Base-by-base conservation (phyloP, 2,888 invertebrate species). In the Catocala nupta region DNA sequence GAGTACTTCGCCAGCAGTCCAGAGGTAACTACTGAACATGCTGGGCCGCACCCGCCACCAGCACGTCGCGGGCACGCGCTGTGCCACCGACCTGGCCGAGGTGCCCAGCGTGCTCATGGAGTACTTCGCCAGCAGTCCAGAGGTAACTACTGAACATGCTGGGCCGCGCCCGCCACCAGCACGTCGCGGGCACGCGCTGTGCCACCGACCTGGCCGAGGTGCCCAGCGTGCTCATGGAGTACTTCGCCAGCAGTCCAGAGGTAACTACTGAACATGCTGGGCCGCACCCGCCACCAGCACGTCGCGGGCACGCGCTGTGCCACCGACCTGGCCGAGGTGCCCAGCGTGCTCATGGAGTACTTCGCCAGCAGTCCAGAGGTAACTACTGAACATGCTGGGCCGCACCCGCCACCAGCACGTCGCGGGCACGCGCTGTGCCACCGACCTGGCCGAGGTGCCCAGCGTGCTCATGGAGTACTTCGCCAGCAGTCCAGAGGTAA, bases 381-480 rank as follows among this genome's bases (percentile, higher is more conserved):
- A 59, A 25, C 1, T 9, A 0, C 12, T 7, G 36, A 36, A 16
- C 13, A 99, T 99, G 99, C 92, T 99, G 74, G 99, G 98, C 2
- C 95, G 99, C 69, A 99, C 99, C 0, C 95, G 96, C 66, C 98
- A 99, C 92, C 99, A 99, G 90, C 99, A 99, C 92, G 98, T 99
- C 50, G 97, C 99, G 5, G 99, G 99, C 65, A 99, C 99, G 0
- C 95, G 99, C 60, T 99, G 99, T 87, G 87, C 98, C 71, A 99
- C 99, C 5, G 99, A 99, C 94, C 98, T 99, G 85, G 99, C 99
- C 1, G 99, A 99, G 95, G 98, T 99, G 48, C 99, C 99, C 7
- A 99, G 99, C n/a, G 97, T 99, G 65, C 95, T 99, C 13, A 99
- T 99, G 99, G 99, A 99, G 93, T 98, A 98, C 90, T 99, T 99